Evolutionary conservation across 1,140 invertebrate genomes (phyloP), one percentile per base, ranked within the genome.

Genomic region (Heliconius hewitsoni): DNA sequence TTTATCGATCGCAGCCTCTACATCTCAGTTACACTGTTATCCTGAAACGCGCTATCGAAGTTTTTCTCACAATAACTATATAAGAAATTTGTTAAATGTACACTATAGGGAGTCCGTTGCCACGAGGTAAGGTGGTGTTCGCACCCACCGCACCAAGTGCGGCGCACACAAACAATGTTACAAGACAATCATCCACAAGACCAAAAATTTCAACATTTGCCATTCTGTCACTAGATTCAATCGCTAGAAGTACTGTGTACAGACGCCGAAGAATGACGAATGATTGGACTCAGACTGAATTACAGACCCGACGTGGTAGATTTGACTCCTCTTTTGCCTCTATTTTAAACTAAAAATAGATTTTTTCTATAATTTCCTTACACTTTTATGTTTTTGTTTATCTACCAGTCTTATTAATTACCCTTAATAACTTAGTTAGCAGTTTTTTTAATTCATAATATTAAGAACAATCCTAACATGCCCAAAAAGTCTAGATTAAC

Each of bases 161-260:
- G 87, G 81, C 70, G 71, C 82, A 85, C 88, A 86, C 82, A 83
- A 88, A 86, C 86, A 81, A 75, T 71, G 81, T 83, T 27, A 66
- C 60, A 66, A 66, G 27, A 66, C 60, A 66, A 66, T 66, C 60
- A 66, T 78, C 77, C 80, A 83, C 83, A 85, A 86, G 76, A 84
- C 73, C 79, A 37, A 72, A 34, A 86, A 86, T 86, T 92, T 92
- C 89, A 91, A 91, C 84, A 90, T 92, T 92, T 92, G 89, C 91
- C 89, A 92, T 92, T 92, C 90, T 88, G 89, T 90, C 88, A 86
- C 90, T 91, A 91, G 89, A 90, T 83, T 80, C 85, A 92, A 90
- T 90, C 86, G 86, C 89, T 91, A 89, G 89, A 89, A 85, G 87
- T 91, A 89, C 87, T 89, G 78, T 84, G 85, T 84, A 88, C 89